Percentiles rank a stretch among this genome's conserved stretches.
Evolutionary conservation across 2,888 invertebrate genomes (phyloP).

Genomic region (Phasia obesa): DNA sequence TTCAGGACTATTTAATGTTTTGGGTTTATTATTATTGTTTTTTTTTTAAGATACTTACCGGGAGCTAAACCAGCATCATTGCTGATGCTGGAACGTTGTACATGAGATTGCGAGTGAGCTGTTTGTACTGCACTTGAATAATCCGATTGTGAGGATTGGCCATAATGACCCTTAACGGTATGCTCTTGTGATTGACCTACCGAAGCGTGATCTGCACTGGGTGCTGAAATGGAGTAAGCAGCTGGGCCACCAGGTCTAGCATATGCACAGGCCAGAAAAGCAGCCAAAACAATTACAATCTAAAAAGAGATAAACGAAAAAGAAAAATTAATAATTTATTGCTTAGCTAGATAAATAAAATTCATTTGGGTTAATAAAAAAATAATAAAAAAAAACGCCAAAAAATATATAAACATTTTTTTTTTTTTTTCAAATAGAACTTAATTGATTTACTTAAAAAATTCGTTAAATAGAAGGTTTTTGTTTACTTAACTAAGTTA

Average conservation of each 20-base stretch:
- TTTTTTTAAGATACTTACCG: conserved; percentile 70
- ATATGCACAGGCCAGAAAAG: conserved; percentile 79
- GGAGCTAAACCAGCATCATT: conserved; percentile 80
- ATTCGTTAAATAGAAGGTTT: too few relatives aligned
- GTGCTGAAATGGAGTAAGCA: conserved; percentile 81
- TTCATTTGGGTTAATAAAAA: too few relatives aligned
- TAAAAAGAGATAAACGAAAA: conserved; percentile 62
- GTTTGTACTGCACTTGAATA: conserved; percentile 82
- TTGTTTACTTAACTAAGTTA: too few relatives aligned
- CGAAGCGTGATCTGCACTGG: conserved; percentile 81
- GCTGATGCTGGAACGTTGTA: conserved; percentile 81
- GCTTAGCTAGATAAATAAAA: too few relatives aligned
- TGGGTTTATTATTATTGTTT: neutral
- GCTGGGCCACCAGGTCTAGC: conserved; percentile 82
- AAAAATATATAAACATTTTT: too few relatives aligned
- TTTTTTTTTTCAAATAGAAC: too few relatives aligned
- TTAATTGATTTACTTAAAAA: too few relatives aligned
- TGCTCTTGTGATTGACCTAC: conserved; percentile 82
- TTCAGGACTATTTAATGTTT: conserved; percentile 1
- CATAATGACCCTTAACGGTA: conserved; percentile 82
- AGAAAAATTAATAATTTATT: neutral
- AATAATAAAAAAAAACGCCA: too few relatives aligned
- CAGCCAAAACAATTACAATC: conserved; percentile 79
- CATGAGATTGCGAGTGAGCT: conserved; percentile 82
- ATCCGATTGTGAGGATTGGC: conserved; percentile 82